Base-by-base conservation (phyloP, 2,888 invertebrate species). In the Nematopogon swammerdamellus region DNA sequence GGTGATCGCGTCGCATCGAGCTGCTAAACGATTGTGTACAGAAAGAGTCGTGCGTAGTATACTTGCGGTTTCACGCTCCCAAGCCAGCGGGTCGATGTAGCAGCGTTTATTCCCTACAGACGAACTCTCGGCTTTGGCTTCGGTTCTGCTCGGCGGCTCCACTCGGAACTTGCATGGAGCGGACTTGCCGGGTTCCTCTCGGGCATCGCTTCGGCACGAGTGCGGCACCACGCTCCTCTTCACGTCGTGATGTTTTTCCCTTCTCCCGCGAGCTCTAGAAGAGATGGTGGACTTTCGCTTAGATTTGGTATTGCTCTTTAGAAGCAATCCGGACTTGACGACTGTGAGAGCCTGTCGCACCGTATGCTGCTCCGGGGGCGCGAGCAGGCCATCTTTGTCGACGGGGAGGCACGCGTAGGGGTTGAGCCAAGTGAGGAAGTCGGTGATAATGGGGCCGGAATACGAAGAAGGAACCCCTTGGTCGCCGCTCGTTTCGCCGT, bases 361-460 rank as follows among this genome's bases (percentile, higher is more conserved):
- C 73, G 70, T 72, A 14, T 73, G 63, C 0, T 76, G 68, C 19
- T 73, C 70, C 60, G 65, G 68, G 5, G 30, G 18, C 18, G 68
- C 61, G 1, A 60, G 68, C 51, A 75, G 46, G 29, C 75, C 75
- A 36, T 75, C 71, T 56, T 68, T 75, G 53, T 72, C 69, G 42
- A 64, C 70, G 45, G 69, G 72, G 45, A 70, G 55, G 11, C 65
- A 61, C 51, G 74, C 76, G 52, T 70, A 80, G 16, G 82, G 82
- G 58, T 87, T 84, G 29, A 88, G 61, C 74, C 87, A 86, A 29
- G 85, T 82, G 47, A 88, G 83, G 52, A 88, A 75, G 57, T 88
- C 87, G 25, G 85, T 85, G 54, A 88, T 86, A 14, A 87, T 82
- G 0, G 87, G 87, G 14, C 87, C 87, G 43, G 70, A 81, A 56